Conservation (phyloP, 2,113 vertebrate species). For the Thunnus thynnus region DNA sequence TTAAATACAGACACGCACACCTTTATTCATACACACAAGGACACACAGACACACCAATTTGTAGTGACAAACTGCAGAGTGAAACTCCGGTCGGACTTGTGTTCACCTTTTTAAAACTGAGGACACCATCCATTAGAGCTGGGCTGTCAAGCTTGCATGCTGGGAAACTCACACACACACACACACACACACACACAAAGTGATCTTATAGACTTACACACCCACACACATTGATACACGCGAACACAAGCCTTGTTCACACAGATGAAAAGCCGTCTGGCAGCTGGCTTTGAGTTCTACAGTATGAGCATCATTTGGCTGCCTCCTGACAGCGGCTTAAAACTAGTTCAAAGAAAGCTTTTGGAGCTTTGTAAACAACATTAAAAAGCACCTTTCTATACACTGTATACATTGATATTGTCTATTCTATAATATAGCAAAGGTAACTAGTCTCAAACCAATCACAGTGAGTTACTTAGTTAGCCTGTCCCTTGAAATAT, state of each 20-base stretch:
- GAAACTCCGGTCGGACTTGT: constrained; percentile 54
- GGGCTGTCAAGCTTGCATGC: constrained; percentile 49
- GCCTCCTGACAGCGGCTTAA: constrained; percentile 22
- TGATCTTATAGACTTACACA: constrained; percentile 10
- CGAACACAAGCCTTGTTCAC: constrained; percentile 8
- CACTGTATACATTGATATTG: background rate
- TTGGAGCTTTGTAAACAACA: constrained; percentile 13
- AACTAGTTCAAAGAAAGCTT: constrained; percentile 30
- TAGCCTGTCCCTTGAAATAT: background rate
- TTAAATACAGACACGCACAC: background rate
- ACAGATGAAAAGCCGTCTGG: constrained; percentile 17
- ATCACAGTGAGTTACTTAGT: background rate
- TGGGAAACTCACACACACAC: constrained; percentile 44
- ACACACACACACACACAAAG: background rate
- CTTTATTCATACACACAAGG: constrained; percentile 36
- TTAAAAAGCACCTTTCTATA: background rate
- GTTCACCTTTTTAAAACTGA: constrained; percentile 64
- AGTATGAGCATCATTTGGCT: constrained; percentile 4
- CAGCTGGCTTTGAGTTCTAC: constrained; percentile 13
- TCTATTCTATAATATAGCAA: background rate
- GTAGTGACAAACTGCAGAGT: constrained; percentile 64
- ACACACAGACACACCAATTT: constrained; percentile 50
- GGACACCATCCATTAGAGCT: constrained; percentile 59
- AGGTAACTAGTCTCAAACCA: background rate
- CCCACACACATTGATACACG: background rate